Evolutionary conservation across 2,797 vertebrate genomes (phyloP).

Genomic region (Amblyopsis hoosieri): DNA sequence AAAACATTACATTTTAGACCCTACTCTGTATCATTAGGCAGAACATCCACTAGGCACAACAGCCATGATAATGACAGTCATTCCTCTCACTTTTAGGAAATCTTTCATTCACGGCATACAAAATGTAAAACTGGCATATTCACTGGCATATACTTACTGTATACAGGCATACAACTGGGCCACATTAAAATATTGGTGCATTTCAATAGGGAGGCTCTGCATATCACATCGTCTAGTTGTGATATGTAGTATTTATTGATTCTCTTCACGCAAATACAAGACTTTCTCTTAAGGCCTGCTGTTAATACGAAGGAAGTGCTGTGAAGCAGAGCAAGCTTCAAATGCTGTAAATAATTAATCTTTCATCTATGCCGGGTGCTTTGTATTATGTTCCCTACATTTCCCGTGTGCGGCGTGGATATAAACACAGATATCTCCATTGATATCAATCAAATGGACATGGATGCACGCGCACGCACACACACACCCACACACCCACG

Average conservation of each 20-base stretch:
- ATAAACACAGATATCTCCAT: constrained; percentile 11
- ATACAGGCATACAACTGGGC: constrained; percentile 27
- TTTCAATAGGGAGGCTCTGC: constrained; percentile 45
- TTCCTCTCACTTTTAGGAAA: too few relatives aligned
- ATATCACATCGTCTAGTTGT: constrained; percentile 25
- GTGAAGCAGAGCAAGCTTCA: constrained; percentile 31
- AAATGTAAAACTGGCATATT: constrained; percentile 6
- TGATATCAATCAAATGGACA: neutral
- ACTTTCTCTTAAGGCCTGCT: constrained; percentile 36
- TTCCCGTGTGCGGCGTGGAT: neutral
- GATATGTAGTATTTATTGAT: constrained; percentile 40
- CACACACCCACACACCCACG: neutral
- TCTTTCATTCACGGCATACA: constrained; percentile 1
- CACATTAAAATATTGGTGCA: constrained; percentile 25
- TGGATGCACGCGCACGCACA: constrained; percentile 4
- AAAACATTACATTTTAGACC: too few relatives aligned
- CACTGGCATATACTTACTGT: too few relatives aligned
- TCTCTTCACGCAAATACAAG: constrained; percentile 22
- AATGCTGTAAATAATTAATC: constrained; percentile 58
- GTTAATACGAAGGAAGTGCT: constrained; percentile 50
- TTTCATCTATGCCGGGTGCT: constrained; percentile 39
- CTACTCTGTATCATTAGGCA: too few relatives aligned
- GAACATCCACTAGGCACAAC: too few relatives aligned
- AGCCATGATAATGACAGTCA: too few relatives aligned
- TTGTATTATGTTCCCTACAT: constrained; percentile 23